A percentile compares a stretch with the other conserved stretches of the same genome.
phyloP scores from a whole-genome alignment of 92 coral and sea anemone species.

The Epizoanthus rinbou region DNA sequence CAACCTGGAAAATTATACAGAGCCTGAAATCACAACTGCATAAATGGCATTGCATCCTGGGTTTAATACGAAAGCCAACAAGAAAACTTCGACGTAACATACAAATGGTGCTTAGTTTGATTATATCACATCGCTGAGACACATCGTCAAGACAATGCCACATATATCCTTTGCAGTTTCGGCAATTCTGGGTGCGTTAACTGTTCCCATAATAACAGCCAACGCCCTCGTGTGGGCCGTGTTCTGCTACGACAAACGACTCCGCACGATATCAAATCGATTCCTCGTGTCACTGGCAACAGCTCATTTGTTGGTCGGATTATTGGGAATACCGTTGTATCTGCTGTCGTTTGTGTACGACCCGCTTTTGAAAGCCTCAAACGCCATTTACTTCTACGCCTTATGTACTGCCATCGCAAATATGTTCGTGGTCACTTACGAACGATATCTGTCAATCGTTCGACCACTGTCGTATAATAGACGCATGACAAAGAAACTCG shows the following conservation, averaged over 20 bases:
- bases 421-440: constrained; percentile 44
- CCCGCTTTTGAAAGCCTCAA: neutral
- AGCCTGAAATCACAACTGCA: too few species aligned
- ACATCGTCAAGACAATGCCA: too few species aligned
- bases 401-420: constrained; percentile 37
- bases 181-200: neutral
- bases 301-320: constrained; percentile 33
- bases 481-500: constrained; percentile 15
- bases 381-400: constrained; percentile 25
- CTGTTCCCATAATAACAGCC: constrained; percentile 11
- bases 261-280: constrained; percentile 33
- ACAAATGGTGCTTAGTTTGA: too few species aligned
- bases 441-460: constrained; percentile 43
- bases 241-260: constrained; percentile 19
- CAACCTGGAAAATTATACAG: too few species aligned
- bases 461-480: constrained; percentile 39
- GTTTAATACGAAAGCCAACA: too few species aligned
- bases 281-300: constrained; percentile 36
- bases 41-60: too few species aligned
- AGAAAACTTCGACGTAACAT: too few species aligned
- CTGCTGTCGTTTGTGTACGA: constrained; percentile 3
- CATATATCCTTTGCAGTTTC: too few species aligned
- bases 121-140: too few species aligned
- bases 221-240: constrained; percentile 46
- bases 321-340: constrained; percentile 36